Percentiles rank a stretch among this genome's conserved stretches.
These are phyloP conservation scores for Drosophila chauvacae DNA, from an alignment of 1,140 invertebrate species.

Conservation along the genomic window DNA sequence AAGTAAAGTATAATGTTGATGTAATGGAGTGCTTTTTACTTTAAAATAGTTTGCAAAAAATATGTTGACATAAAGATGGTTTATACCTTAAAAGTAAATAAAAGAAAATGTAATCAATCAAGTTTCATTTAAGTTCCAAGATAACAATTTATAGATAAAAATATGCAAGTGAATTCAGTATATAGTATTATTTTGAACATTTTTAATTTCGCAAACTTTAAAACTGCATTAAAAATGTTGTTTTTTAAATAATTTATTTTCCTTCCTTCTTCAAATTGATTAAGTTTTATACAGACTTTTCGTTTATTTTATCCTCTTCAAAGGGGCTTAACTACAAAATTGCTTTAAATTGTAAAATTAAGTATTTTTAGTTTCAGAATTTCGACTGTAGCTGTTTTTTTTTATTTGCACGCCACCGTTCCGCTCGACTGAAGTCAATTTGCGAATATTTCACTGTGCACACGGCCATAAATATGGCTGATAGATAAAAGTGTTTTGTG, in stretches of 20 bases:
- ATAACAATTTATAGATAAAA: too few relatives aligned
- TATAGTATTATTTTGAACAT: too few relatives aligned
- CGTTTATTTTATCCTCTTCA: not conserved
- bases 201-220: too few relatives aligned
- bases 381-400: slow-evolving; percentile 1
- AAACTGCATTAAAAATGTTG: too few relatives aligned
- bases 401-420: slow-evolving; percentile 29
- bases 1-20: too few relatives aligned
- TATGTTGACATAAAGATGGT: too few relatives aligned
- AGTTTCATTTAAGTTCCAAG: too few relatives aligned
- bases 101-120: too few relatives aligned
- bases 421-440: slow-evolving; percentile 58
- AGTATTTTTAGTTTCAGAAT: not conserved
- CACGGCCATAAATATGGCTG: slow-evolving; percentile 35
- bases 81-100: too few relatives aligned
- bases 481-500: slow-evolving; percentile 44
- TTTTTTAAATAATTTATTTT: not conserved
- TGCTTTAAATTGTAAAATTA: not conserved
- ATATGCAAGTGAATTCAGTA: too few relatives aligned
- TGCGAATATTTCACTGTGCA: slow-evolving; percentile 53
- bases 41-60: too few relatives aligned
- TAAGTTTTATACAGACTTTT: not conserved
- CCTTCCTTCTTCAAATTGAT: not conserved
- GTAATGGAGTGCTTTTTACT: too few relatives aligned
- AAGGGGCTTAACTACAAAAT: not conserved